Evolutionary conservation across 2,888 invertebrate species (phyloP), one percentile per base, ranked within the genome.

Genomic region (Cheilosia pagana): DNA sequence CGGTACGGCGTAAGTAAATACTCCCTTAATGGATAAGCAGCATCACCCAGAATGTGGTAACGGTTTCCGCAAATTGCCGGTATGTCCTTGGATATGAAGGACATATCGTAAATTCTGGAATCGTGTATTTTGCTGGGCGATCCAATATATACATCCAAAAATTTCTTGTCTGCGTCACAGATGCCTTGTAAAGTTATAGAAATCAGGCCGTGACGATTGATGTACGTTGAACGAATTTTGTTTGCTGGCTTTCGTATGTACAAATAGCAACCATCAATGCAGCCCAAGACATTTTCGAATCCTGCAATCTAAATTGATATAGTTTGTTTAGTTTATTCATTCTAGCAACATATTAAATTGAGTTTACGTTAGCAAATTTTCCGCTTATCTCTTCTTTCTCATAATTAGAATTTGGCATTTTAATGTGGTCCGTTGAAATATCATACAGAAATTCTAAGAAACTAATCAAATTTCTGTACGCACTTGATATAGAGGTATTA

Each of bases 221-320:
- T 86, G 79, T 89, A 90, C 4, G 88, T 90, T 1, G 87, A 88
- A 81, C 88, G 88, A 8, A 89, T 87, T 88, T 90, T 90, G 48
- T 88, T 82, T 8, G 81, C 88, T 39, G 89, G 88, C 52, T 88
- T 89, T 62, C 87, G 83, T 10, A 89, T 88, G 2, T 41, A 53
- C 5, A 87, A 77, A 31, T 79, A 85, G 25, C 63, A 79, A n/a
- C 78, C 70, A 55, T 82, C 31, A 10, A 31, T 10, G 8, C 31
- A 31, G 31, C 31, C 3, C 31, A 31, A 31, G 31, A 10, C 31
- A 31, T 31, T 31, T 31, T 31, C 3, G 8, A 31, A 31, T 31
- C 28, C 28, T 31, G 28, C 28, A 31, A 31, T 31, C 8, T 31
- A 31, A 28, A 28, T 28, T 28, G 28, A 28, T 7, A 8, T 7